These are phyloP conservation scores for Samia ricini DNA, from an alignment of 1,140 invertebrate species.

Conservation along the genomic window DNA sequence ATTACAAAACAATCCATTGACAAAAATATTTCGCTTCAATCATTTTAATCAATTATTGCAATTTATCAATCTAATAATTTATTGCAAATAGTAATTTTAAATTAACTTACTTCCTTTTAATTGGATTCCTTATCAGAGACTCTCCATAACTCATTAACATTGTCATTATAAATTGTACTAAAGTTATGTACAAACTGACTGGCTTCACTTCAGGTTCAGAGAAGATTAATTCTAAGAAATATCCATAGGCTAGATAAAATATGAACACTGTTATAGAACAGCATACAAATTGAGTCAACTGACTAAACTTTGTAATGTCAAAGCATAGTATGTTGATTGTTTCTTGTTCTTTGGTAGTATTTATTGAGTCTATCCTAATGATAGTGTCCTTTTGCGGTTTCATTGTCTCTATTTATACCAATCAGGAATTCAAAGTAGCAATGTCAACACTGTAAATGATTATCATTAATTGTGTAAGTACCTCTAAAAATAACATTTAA, in stretches of 20 bases:
- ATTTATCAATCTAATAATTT: too few relatives aligned
- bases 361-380: slow-evolving; percentile 49
- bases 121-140: slow-evolving; percentile 81
- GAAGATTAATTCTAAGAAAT: slow-evolving; percentile 96
- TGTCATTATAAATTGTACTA: slow-evolving; percentile 95
- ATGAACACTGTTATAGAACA: slow-evolving; percentile 90
- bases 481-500: background rate
- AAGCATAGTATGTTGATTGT: slow-evolving; percentile 84
- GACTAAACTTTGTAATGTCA: slow-evolving; percentile 83
- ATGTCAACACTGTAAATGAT: background rate
- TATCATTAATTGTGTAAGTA: background rate
- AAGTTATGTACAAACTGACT: slow-evolving; percentile 95
- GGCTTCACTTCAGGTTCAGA: slow-evolving; percentile 91
- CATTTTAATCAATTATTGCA: too few relatives aligned
- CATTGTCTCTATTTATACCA: background rate
- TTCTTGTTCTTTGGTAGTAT: slow-evolving; percentile 41
- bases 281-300: slow-evolving; percentile 85
- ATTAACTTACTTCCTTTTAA: slow-evolving; percentile 82
- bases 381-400: slow-evolving; percentile 48
- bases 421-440: background rate
- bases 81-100: slow-evolving; percentile 11
- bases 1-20: too few relatives aligned
- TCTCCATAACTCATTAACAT: slow-evolving; percentile 89
- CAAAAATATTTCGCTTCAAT: too few relatives aligned
- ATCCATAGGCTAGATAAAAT: slow-evolving; percentile 94